These are phyloP conservation scores for Brachypodius melanocephalos DNA, from an alignment of 2,113 vertebrate species.

Conservation along the genomic window DNA sequence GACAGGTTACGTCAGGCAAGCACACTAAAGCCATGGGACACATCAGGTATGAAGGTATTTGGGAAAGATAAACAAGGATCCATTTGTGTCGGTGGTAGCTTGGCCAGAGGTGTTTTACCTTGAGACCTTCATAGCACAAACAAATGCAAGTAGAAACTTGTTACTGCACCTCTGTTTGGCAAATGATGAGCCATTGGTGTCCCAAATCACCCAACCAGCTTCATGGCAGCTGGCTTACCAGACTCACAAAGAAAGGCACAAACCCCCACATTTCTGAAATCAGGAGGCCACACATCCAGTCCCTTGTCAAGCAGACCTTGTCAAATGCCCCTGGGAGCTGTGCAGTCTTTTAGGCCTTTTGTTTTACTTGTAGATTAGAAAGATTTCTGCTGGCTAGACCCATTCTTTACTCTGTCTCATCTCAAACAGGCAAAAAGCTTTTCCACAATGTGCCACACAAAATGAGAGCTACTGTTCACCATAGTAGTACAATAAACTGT, in stretches of 20 bases:
- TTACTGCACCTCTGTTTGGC: background rate
- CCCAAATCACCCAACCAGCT: background rate
- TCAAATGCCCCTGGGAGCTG: background rate
- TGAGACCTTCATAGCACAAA: background rate
- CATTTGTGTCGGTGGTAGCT: background rate
- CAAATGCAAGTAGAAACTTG: background rate
- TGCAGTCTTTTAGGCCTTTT: background rate
- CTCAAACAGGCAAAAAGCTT: background rate
- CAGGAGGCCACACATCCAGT: background rate
- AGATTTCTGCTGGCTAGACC: background rate
- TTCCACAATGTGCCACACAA: background rate
- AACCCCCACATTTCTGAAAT: background rate
- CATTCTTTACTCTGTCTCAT: background rate
- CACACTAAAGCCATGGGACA: background rate
- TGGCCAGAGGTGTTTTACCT: background rate
- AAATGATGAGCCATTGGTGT: accelerated
- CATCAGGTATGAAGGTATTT: background rate
- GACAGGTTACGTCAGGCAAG: background rate
- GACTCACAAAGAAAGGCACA: background rate
- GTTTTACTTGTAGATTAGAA: background rate
- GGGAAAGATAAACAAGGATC: background rate
- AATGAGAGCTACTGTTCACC: background rate
- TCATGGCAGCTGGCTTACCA: background rate
- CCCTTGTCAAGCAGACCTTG: background rate
- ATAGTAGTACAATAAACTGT: background rate